Percentiles rank a stretch among this genome's conserved stretches.
Conservation (phyloP, 2,113 vertebrate species). For the Microcebus griseorufus region DNA sequence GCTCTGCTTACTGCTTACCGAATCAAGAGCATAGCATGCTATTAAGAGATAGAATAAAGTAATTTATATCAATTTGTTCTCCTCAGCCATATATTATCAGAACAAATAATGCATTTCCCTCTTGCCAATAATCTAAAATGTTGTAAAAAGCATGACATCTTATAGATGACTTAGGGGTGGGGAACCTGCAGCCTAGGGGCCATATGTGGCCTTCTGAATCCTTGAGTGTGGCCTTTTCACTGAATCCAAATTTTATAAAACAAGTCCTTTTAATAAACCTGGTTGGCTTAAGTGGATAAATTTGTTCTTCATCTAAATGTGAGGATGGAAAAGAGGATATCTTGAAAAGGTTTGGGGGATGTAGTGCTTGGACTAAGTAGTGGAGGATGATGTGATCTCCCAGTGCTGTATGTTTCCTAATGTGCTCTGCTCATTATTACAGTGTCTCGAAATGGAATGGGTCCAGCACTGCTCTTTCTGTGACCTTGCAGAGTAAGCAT, state of each 20-base stretch:
- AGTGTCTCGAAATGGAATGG: background rate
- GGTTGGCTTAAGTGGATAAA: background rate
- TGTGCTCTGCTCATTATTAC: background rate
- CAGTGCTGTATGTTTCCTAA: background rate
- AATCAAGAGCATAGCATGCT: background rate
- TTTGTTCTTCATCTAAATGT: background rate
- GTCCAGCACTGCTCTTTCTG: background rate
- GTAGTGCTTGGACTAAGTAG: background rate
- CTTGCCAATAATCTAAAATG: background rate
- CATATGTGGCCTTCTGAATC: too few species aligned
- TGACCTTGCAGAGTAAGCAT: background rate
- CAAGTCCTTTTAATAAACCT: too few species aligned
- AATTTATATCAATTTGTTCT: background rate
- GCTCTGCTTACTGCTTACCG: background rate
- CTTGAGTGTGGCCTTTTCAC: too few species aligned
- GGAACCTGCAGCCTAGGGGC: too few species aligned
- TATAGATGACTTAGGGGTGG: background rate
- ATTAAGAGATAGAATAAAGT: background rate
- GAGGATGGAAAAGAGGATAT: accelerated
- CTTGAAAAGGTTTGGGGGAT: background rate
- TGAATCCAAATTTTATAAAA: too few species aligned
- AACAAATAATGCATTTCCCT: background rate
- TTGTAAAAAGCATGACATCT: background rate
- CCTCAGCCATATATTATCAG: background rate
- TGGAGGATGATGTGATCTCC: too few species aligned